A percentile compares a stretch with the other conserved stretches of the same genome.
Evolutionary conservation across 1,140 invertebrate genomes (phyloP).

Genomic region (Penaeus japonicus): DNA sequence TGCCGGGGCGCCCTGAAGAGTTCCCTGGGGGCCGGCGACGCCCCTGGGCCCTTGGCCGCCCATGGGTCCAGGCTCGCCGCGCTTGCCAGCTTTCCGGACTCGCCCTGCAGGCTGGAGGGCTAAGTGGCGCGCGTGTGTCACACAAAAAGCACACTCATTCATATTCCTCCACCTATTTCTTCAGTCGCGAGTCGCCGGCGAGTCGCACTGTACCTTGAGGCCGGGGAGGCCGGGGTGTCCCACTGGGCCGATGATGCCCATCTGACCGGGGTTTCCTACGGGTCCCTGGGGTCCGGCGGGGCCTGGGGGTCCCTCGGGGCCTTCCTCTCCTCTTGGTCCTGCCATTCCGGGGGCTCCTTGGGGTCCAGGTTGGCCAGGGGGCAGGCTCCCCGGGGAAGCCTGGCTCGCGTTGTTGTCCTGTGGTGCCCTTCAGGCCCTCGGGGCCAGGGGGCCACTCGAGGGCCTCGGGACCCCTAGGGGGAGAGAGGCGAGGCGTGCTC

Average conservation of each 20-base stretch:
- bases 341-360: constrained; percentile 63
- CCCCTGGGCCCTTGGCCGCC: constrained; percentile 62
- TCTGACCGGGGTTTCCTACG: constrained; percentile 38
- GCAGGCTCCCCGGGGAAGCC: constrained; percentile 63
- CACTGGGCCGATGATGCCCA: background rate
- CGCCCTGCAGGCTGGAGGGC: constrained; percentile 20
- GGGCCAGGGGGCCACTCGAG: constrained; percentile 49
- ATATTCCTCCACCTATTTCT: too few relatives aligned
- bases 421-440: constrained; percentile 40
- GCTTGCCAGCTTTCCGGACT: constrained; percentile 30
- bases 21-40: constrained; percentile 62
- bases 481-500: background rate
- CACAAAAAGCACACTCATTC: too few relatives aligned
- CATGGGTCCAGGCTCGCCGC: constrained; percentile 53
- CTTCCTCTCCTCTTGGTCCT: constrained; percentile 63
- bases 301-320: constrained; percentile 62
- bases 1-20: constrained; percentile 61
- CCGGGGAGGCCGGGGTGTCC: too few relatives aligned
- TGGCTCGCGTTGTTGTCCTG: constrained; percentile 59
- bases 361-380: constrained; percentile 61
- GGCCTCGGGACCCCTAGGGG: constrained; percentile 43
- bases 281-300: constrained; percentile 60
- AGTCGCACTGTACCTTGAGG: too few relatives aligned
- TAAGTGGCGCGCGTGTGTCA: background rate
- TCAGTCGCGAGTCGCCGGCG: too few relatives aligned